A percentile compares a stretch with the other conserved stretches of the same genome.
Evolutionary conservation across 2,113 vertebrate species (phyloP).

Genomic region (Chloropsis hardwickii): DNA sequence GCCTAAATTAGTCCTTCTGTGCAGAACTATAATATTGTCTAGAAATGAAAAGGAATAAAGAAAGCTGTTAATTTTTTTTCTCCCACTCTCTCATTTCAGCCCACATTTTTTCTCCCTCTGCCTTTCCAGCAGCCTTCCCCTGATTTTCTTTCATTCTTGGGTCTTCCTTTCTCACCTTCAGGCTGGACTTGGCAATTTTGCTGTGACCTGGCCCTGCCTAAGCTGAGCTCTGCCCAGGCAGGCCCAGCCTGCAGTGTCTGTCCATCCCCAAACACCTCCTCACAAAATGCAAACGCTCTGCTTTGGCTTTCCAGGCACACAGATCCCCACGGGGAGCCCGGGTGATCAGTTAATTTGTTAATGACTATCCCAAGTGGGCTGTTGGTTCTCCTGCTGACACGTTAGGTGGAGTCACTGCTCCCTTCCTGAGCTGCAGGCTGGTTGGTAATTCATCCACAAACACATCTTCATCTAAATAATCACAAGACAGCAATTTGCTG

Average conservation of each 20-base stretch:
- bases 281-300: not conserved
- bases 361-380: not conserved
- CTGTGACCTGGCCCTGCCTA: not conserved
- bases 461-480: not conserved
- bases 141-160: not conserved
- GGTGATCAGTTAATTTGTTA: slow-evolving; percentile 13
- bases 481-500: not conserved
- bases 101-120: not conserved
- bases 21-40: slow-evolving; percentile 37
- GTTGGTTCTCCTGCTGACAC: not conserved
- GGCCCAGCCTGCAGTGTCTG: not conserved
- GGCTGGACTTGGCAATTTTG: not conserved
- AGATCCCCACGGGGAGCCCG: not conserved
- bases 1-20: slow-evolving; percentile 58
- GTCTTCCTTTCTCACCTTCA: not conserved
- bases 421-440: not conserved
- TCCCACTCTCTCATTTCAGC: not conserved
- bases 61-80: not conserved
- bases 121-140: not conserved
- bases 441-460: slow-evolving; percentile 2
- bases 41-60: slow-evolving; percentile 43
- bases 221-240: not conserved
- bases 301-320: not conserved
- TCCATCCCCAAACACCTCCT: not conserved
- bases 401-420: not conserved